Conservation (phyloP, 2,888 invertebrate genomes). For the Hypena proboscidalis region DNA sequence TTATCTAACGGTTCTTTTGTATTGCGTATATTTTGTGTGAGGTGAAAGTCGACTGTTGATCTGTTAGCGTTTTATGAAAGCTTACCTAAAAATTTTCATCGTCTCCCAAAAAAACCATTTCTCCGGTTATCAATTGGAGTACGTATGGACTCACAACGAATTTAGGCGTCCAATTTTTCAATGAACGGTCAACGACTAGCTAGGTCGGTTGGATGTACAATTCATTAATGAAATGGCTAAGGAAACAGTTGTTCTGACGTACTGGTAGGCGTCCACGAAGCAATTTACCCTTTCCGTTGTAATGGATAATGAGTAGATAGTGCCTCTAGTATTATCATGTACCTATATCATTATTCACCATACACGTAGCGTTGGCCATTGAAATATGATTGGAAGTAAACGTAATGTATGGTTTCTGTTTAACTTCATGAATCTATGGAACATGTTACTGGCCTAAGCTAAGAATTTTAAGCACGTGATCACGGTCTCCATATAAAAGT, state of each 20-base stretch:
- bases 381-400: too few species aligned
- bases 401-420: too few species aligned
- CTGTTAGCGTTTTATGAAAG: slow-evolving; percentile 1
- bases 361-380: too few species aligned
- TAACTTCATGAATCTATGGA: too few species aligned
- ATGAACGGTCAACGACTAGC: slow-evolving; percentile 16
- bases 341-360: slow-evolving; percentile 1
- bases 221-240: slow-evolving; percentile 41
- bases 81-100: too few species aligned
- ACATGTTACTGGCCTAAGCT: too few species aligned
- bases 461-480: too few species aligned
- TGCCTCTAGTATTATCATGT: slow-evolving; percentile 13
- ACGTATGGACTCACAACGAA: too few species aligned
- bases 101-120: neutral
- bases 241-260: slow-evolving; percentile 35
- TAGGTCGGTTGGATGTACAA: slow-evolving; percentile 13
- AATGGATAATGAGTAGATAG: slow-evolving; percentile 34
- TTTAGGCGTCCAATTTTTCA: slow-evolving; percentile 5
- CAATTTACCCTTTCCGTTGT: slow-evolving; percentile 46
- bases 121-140: too few species aligned
- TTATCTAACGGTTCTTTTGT: slow-evolving; percentile 25
- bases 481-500: too few species aligned
- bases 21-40: slow-evolving; percentile 16
- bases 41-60: slow-evolving; percentile 35
- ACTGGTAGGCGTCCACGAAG: slow-evolving; percentile 43